These are phyloP conservation scores for Dolichopus griseipennis DNA, from an alignment of 2,888 invertebrate species.

Conservation along the genomic window DNA sequence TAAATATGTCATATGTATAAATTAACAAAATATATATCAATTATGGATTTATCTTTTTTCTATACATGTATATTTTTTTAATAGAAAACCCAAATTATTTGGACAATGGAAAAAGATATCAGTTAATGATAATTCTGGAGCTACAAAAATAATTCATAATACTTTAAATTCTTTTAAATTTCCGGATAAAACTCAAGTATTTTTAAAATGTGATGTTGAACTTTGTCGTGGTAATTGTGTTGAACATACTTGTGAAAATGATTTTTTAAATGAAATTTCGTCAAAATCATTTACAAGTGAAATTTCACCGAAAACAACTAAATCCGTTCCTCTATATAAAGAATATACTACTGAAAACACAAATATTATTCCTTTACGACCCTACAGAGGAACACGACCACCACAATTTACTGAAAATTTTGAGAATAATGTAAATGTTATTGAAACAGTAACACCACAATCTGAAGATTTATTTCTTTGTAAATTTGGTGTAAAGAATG, in stretches of 20 bases:
- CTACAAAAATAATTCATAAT: conserved; percentile 56
- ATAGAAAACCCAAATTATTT: conserved; percentile 56
- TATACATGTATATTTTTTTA: conserved; percentile 26
- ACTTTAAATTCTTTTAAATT: conserved; percentile 65
- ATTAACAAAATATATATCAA: too few species aligned
- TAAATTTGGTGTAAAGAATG: too few species aligned
- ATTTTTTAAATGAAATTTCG: conserved; percentile 18
- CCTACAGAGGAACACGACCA: not conserved
- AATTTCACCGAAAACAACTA: not conserved
- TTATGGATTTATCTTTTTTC: too few species aligned
- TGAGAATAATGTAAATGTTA: not conserved
- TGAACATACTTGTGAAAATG: conserved; percentile 27
- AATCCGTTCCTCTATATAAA: not conserved
- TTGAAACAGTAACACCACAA: too few species aligned
- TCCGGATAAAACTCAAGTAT: conserved; percentile 63
- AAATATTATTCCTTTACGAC: conserved; percentile 13
- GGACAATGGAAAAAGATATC: conserved; percentile 55
- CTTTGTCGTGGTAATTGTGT: conserved; percentile 34
- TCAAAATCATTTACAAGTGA: conserved; percentile 14
- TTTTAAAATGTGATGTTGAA: conserved; percentile 64
- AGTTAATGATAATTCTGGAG: conserved; percentile 51
- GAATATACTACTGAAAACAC: not conserved
- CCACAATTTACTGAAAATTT: not conserved
- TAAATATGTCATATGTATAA: not conserved
- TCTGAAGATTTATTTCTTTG: too few species aligned